phyloP scores from a whole-genome alignment of 2,888 invertebrate genomes.

The Apodemia zela region DNA sequence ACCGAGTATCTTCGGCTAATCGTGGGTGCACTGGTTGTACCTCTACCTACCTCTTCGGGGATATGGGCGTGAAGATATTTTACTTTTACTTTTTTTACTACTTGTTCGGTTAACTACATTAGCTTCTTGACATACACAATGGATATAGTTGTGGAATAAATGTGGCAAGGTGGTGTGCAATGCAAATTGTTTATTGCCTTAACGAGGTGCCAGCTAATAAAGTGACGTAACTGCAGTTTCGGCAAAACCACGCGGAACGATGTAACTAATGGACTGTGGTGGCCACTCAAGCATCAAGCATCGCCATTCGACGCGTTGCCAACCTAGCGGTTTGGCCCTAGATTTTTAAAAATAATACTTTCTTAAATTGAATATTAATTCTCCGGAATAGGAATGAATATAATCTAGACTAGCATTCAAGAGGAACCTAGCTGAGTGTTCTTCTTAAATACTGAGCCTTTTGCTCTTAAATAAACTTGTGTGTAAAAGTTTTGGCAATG shows the following conservation, averaged over 20 bases:
- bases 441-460: too few species aligned
- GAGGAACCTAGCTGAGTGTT: too few species aligned
- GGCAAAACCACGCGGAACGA: slow-evolving; percentile 62
- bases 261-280: slow-evolving; percentile 61
- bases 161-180: slow-evolving; percentile 9
- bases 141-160: slow-evolving; percentile 5
- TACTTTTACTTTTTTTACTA: too few species aligned
- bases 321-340: background rate
- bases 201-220: slow-evolving; percentile 35
- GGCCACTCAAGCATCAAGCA: slow-evolving; percentile 35
- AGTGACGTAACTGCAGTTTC: slow-evolving; percentile 61
- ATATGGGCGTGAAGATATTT: too few species aligned
- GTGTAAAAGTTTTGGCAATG: background rate
- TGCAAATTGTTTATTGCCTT: slow-evolving; percentile 40
- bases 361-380: too few species aligned
- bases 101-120: background rate
- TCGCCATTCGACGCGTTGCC: slow-evolving; percentile 21
- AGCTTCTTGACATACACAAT: background rate
- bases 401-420: too few species aligned
- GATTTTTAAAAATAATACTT: too few species aligned
- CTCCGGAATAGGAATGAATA: too few species aligned
- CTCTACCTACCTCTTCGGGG: too few species aligned
- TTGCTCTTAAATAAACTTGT: background rate
- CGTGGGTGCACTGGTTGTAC: too few species aligned
- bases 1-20: too few species aligned